Evolutionary conservation across 2,113 vertebrate genomes (phyloP).

Genomic region (Spea multiplicata): DNA sequence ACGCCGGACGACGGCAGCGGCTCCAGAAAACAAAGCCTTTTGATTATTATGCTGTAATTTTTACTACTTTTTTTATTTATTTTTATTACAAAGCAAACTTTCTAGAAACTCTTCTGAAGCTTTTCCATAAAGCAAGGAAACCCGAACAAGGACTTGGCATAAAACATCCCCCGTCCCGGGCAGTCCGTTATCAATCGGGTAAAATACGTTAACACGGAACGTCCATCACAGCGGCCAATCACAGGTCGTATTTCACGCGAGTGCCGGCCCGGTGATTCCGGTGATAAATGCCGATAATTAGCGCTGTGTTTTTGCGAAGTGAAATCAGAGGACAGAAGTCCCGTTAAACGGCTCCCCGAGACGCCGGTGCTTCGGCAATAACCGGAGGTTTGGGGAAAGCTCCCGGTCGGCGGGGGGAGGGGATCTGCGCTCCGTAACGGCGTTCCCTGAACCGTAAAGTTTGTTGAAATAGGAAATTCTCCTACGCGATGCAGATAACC

Average conservation of each 20-base stretch:
- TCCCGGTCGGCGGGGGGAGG: neutral
- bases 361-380: neutral
- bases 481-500: neutral
- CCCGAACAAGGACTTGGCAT: no score
- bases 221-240: neutral
- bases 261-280: neutral
- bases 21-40: no score
- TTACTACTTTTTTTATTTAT: no score
- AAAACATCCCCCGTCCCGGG: no score
- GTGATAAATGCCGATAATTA: neutral
- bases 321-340: neutral
- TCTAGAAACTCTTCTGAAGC: no score
- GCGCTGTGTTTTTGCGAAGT: neutral
- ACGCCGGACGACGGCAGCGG: no score
- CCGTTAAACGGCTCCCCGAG: neutral
- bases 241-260: neutral
- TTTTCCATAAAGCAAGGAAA: no score
- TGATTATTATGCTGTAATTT: no score
- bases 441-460: neutral
- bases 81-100: no score
- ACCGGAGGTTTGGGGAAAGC: neutral
- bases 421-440: neutral
- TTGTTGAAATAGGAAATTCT: neutral
- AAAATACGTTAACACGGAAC: no score
- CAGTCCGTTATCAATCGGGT: no score